Evolutionary conservation across 2,797 vertebrate species (phyloP).

Genomic region (Heliangelus exortis): DNA sequence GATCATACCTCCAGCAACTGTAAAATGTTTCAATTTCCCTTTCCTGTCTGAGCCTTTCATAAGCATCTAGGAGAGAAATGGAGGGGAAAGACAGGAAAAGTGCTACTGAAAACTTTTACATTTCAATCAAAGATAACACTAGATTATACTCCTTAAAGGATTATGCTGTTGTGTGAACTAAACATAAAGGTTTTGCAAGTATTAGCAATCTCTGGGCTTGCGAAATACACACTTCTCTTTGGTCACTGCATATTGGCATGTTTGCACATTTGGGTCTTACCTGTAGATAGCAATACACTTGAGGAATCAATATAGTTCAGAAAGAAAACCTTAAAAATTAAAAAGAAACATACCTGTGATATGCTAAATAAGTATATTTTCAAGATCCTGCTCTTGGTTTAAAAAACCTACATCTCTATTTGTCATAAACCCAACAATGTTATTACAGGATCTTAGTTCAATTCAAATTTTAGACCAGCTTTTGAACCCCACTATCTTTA

Average conservation of each 20-base stretch:
- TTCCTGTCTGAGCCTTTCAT: neutral
- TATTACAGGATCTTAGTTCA: neutral
- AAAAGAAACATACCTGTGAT: neutral
- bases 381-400: neutral
- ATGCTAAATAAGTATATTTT: neutral
- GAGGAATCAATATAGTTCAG: neutral
- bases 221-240: neutral
- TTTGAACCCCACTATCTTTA: neutral
- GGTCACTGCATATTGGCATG: accelerated
- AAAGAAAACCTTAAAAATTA: neutral
- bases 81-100: neutral
- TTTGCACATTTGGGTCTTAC: neutral
- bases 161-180: neutral
- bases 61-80: neutral
- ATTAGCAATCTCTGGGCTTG: neutral
- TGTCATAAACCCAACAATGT: neutral
- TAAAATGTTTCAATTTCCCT: neutral
- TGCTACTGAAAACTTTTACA: neutral
- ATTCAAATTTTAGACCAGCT: neutral
- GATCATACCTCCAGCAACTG: neutral
- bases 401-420: neutral
- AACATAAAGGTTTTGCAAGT: neutral
- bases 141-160: neutral
- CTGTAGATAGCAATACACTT: neutral
- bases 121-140: neutral